These are phyloP conservation scores for Phengaris arion DNA, from an alignment of 2,888 invertebrate species.

Conservation along the genomic window DNA sequence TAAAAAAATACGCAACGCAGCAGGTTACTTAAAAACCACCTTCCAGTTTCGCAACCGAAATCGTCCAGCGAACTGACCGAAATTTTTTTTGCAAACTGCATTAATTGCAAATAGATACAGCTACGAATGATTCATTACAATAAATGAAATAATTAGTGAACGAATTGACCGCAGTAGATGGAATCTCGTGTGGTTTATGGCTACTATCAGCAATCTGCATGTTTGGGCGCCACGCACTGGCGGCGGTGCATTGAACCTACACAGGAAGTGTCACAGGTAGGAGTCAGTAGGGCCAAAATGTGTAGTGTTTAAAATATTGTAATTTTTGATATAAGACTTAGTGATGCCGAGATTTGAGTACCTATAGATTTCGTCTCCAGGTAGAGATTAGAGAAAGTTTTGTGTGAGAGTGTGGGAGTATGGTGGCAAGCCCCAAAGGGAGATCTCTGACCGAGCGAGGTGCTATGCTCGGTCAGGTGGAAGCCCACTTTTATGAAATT, in stretches of 20 bases:
- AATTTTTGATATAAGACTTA: not conserved
- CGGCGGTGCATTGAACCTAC: conserved; percentile 60
- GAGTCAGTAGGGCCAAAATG: conserved; percentile 10
- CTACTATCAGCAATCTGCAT: conserved; percentile 39
- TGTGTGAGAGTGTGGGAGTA: too few relatives aligned
- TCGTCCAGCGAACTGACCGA: not conserved
- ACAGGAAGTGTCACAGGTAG: conserved; percentile 68
- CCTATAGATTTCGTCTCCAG: not conserved
- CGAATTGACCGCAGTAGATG: conserved; percentile 15
- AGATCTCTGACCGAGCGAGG: too few relatives aligned
- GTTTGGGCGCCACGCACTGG: conserved; percentile 60
- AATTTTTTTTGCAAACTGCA: not conserved
- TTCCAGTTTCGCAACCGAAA: not conserved
- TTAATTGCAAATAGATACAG: not conserved
- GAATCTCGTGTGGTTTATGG: not conserved
- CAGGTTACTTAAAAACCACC: not conserved
- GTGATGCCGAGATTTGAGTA: not conserved
- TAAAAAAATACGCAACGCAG: too few relatives aligned
- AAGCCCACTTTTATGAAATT: too few relatives aligned
- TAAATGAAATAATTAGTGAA: conserved; percentile 13
- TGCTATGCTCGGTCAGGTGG: too few relatives aligned
- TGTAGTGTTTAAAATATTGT: not conserved
- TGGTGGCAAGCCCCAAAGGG: too few relatives aligned
- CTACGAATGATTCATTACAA: conserved; percentile 9
- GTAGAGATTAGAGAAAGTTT: not conserved